Base-by-base conservation (phyloP, 2,888 invertebrate species). In the Limnephilus lunatus region DNA sequence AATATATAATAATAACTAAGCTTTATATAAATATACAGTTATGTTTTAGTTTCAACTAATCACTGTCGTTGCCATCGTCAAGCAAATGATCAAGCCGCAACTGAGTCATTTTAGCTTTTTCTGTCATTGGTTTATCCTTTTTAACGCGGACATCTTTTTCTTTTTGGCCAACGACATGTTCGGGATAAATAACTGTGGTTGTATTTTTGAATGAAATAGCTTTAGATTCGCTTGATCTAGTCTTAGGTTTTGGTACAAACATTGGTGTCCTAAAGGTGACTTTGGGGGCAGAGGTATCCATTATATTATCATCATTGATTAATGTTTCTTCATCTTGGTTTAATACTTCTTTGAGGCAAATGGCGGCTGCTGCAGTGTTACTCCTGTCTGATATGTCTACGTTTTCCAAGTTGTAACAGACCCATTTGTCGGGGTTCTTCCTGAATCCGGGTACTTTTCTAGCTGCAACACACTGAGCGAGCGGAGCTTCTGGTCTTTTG, bases 381-480 rank as follows among this genome's bases (percentile, higher is more conserved):
- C 97, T 97, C 90, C 96, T 96, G 92, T 98, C 98, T 0, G 98
- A 98, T 95, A 98, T 97, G 94, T 98, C 98, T 4, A 98, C 98
- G 96, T 98, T 98, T 44, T 97, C 97, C 31, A 99, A 95, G 30
- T 97, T 97, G 94, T 99, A 98, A 94, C 97, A 98, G 19, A 97
- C 97, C 98, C 98, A 98, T 94, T 98, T 98, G 93, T 98, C 97
- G 25, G 98, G 98, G 95, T 98, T 97, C 93, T 97, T 97, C 94
- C 97, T 96, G 94, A 97, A 97, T 93, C 94, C 95, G 92, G 95
- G 95, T 92, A 95, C 94, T 91, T 94, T 95, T 94, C 94, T 96
- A 30, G 94, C 95, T 88, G 96, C 96, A 80, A 97, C 95, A 94
- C 97, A 97, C 93, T 96, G 96, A 0, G 95, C 95, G 90, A 97